Conservation (phyloP, 2,888 invertebrate genomes). For the Melinopterus prodromus region DNA sequence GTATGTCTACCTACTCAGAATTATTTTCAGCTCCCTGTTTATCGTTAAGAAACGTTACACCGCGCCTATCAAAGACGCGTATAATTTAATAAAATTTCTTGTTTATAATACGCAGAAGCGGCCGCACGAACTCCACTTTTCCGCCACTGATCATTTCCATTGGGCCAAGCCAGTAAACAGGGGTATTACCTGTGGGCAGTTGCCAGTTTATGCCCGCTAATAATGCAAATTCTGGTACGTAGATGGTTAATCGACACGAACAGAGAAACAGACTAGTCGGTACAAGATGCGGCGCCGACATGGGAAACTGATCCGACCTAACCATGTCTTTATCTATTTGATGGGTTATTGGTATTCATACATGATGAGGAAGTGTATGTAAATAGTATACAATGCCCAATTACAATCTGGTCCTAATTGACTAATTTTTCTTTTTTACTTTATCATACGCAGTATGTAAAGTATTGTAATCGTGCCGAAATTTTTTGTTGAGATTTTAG, state of each 20-base stretch:
- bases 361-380: constrained; percentile 27
- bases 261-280: constrained; percentile 15
- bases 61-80: constrained; percentile 10
- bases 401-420: too few relatives aligned
- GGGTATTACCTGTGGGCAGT: constrained; percentile 31
- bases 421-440: too few relatives aligned
- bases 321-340: background rate
- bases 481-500: too few relatives aligned
- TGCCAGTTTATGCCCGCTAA: constrained; percentile 44
- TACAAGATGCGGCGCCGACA: constrained; percentile 18
- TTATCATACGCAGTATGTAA: too few relatives aligned
- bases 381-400: background rate
- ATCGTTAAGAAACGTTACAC: constrained; percentile 17
- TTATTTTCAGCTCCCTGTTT: constrained; percentile 13
- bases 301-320: background rate
- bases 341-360: constrained; percentile 28
- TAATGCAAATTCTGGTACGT: constrained; percentile 44
- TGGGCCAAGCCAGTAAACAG: constrained; percentile 28
- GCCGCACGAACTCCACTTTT: background rate
- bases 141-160: constrained; percentile 25
- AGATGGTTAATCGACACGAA: constrained; percentile 46
- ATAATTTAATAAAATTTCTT: constrained; percentile 26
- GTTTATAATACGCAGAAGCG: constrained; percentile 24
- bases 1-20: constrained; percentile 5
- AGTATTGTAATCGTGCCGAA: too few relatives aligned